Evolutionary conservation across 2,797 vertebrate genomes (phyloP).

Genomic region (Distichodus sexfasciatus): DNA sequence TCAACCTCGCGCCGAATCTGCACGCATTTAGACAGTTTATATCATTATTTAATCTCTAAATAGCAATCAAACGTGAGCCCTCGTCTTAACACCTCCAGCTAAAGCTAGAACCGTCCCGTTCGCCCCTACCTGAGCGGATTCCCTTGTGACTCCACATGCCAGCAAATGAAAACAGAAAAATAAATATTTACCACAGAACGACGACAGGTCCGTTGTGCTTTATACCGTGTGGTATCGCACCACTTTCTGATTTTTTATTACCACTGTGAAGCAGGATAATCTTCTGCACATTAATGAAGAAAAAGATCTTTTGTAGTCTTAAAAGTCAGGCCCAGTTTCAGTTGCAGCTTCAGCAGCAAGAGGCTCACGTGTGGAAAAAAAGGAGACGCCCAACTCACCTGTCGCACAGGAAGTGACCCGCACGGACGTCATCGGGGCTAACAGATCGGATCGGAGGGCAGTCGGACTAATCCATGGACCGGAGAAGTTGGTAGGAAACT

Average conservation of each 20-base stretch:
- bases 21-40: neutral
- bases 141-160: neutral
- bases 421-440: constrained; percentile 45
- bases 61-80: neutral
- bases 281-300: no score
- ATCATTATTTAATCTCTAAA: neutral
- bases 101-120: neutral
- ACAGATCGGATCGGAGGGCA: constrained; percentile 29
- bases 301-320: no score
- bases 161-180: neutral
- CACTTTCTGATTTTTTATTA: neutral
- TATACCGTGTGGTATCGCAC: neutral
- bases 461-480: constrained; percentile 45
- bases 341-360: no score
- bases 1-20: no score
- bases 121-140: neutral
- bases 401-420: constrained; percentile 26
- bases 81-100: no score
- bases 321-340: no score
- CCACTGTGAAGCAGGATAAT: no score
- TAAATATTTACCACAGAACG: neutral
- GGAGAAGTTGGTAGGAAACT: constrained; percentile 11
- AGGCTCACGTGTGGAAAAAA: no score
- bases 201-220: neutral
- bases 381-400: constrained; percentile 49